phyloP scores from a whole-genome alignment of 2,888 invertebrate genomes.

The Xylocampa areola region DNA sequence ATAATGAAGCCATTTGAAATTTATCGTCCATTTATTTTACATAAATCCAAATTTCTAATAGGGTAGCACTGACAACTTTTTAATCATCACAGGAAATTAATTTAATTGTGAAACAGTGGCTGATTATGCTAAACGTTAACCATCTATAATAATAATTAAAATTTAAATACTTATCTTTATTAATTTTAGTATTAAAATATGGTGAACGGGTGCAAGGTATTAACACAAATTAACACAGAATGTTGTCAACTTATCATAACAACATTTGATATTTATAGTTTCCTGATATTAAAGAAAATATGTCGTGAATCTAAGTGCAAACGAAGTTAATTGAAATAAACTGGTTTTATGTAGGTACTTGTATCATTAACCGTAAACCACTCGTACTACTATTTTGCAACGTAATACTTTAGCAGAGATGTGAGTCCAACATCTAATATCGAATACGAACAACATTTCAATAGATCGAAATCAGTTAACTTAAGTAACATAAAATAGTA shows the following conservation, averaged over 20 bases:
- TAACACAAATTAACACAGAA: conserved; percentile 12
- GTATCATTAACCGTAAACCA: conserved; percentile 24
- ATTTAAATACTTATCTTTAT: conserved; percentile 13
- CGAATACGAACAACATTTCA: too few relatives aligned
- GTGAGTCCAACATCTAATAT: too few relatives aligned
- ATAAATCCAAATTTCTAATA: conserved; percentile 44
- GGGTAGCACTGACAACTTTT: conserved; percentile 24
- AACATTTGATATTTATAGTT: conserved; percentile 25
- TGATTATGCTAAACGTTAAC: conserved; percentile 27
- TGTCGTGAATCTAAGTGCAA: background rate
- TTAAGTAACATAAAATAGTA: too few relatives aligned
- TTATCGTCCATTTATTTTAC: conserved; percentile 43
- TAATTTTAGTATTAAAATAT: conserved; percentile 3
- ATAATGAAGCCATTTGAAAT: conserved; percentile 39
- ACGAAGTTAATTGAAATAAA: conserved; percentile 26
- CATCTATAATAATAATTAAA: conserved; percentile 21
- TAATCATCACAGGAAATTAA: conserved; percentile 45
- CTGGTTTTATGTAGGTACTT: conserved; percentile 14
- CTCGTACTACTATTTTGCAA: conserved; percentile 31
- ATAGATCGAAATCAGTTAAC: too few relatives aligned
- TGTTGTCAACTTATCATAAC: background rate
- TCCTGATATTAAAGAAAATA: conserved; percentile 14
- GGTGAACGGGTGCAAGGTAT: conserved; percentile 18
- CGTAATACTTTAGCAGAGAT: conserved; percentile 22
- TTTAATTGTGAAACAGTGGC: conserved; percentile 15